These are phyloP conservation scores for Coecobrya sp. DNA, from an alignment of 2,888 invertebrate species.

Conservation along the genomic window DNA sequence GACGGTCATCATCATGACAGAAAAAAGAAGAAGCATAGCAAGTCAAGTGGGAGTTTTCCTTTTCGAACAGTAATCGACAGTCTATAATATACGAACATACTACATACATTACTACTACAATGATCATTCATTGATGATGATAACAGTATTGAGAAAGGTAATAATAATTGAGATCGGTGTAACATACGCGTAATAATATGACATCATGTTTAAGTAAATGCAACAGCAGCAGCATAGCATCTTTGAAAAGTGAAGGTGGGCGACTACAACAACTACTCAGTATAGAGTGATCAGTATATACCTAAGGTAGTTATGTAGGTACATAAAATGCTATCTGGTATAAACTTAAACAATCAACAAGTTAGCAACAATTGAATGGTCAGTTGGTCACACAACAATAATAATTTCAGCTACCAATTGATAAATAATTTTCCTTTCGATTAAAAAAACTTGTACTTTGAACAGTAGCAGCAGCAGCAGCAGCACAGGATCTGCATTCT, in stretches of 20 bases:
- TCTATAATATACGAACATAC: too few relatives aligned
- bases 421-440: background rate
- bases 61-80: too few relatives aligned
- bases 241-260: slow-evolving; percentile 18
- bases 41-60: slow-evolving; percentile 67
- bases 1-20: background rate
- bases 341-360: slow-evolving; percentile 12
- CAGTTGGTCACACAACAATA: slow-evolving; percentile 52
- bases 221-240: background rate
- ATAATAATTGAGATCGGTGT: slow-evolving; percentile 46
- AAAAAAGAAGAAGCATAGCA: background rate
- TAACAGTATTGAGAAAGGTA: slow-evolving; percentile 57
- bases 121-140: background rate
- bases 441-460: background rate
- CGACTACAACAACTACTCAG: too few relatives aligned
- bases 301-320: too few relatives aligned
- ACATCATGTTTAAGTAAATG: background rate
- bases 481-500: background rate
- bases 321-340: too few relatives aligned
- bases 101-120: too few relatives aligned
- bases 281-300: background rate
- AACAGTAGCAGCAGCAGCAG: background rate
- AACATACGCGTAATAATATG: slow-evolving; percentile 18
- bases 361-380: slow-evolving; percentile 42
- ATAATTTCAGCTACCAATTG: background rate